Evolutionary conservation across 2,113 vertebrate species (phyloP), one percentile per base, ranked within the genome.

Genomic region (Mellivora capensis): DNA sequence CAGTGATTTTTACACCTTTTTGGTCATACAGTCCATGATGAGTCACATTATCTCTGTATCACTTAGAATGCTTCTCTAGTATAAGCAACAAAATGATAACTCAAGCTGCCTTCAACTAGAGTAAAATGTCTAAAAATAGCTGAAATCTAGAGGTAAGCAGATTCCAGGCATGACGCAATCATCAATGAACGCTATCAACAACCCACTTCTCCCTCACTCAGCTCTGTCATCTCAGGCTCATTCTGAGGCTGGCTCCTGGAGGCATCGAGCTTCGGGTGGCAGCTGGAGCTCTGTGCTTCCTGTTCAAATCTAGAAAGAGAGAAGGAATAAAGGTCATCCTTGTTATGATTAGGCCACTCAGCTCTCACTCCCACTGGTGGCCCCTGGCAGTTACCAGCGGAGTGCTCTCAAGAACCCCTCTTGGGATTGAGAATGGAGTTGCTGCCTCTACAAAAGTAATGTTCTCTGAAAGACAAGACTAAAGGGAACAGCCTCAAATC

Each of bases 111-210:
- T 95, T 94, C 59, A 67, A 12, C 34, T n/a, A 61, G 27, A 91
- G 49, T 54, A 69, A 90, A 93, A 49, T 6, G 21, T 54, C n/a
- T 93, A 54, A 54, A 80, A 76, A 67, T 44, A 64, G 59, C 52
- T 81, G 77, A 91, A 91, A 90, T 91, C 44, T 49, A 88, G 67
- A 82, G n/a, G n/a, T 44, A 27, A 88, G 21, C 29, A 71, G 39
- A 85, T 61, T 67, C 4, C 9, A 44, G 87, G 72, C 39, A 8
- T 1, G 25, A 57, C 1, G 27, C 25, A 44, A 13, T 67, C 15
- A 3, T 59, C 21, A 62, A 31, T 15, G 31, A 81, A 20, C 6
- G 11, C 8, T 5, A n/a, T 34, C 52, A 25, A 17, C 34, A 47
- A 3, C 52, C 21, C 57, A 10, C 47, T 83, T 77, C 62, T 76